Evolutionary conservation across 2,888 invertebrate species (phyloP), one percentile per base, ranked within the genome.

Genomic region (Gastrophysa polygoni): DNA sequence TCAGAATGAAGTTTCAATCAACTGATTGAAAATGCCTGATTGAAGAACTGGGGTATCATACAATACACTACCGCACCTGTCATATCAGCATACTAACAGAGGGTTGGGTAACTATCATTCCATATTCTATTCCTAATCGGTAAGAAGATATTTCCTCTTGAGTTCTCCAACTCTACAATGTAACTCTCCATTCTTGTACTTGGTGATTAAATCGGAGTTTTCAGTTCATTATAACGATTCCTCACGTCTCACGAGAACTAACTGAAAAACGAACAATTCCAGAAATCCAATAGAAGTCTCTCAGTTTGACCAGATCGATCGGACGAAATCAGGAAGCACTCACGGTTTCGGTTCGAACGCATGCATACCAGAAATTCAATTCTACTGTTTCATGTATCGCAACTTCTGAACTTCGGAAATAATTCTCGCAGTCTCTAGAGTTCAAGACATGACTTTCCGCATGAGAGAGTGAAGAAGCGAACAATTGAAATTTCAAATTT

Each of bases 361-460:
- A 38, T 38, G 14, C 38, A 38, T 52, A 38, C 21, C 1, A 17
- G 52, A 38, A 52, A 52, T 52, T 52, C 38, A 38, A 38, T 38
- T 52, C 38, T 20, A 32, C 38, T n/a, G 17, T 38, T 52, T 18
- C 38, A 34, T 52, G 18, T 52, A 52, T 52, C 38, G 34, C 52
- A 38, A 38, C 29, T 52, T 52, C 24, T 16, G 20, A 52, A 52
- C 34, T 32, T 38, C 20, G 4, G 14, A 6, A 38, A 38, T n/a
- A 14, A 14, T 38, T 38, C 14, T 38, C 10, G 38, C 38, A 14
- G 6, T 14, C 14, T 14, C 38, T 38, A 6, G 38, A 3, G 38
- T 38, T 38, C n/a, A 14, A 38, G 38, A 14, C 3, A 38, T 38
- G 11, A 4, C 14, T 14, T 38, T 24, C n/a, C 32, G 32, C 6